phyloP scores from a whole-genome alignment of 2,888 invertebrate genomes.

The Epirrhoe alternata region DNA sequence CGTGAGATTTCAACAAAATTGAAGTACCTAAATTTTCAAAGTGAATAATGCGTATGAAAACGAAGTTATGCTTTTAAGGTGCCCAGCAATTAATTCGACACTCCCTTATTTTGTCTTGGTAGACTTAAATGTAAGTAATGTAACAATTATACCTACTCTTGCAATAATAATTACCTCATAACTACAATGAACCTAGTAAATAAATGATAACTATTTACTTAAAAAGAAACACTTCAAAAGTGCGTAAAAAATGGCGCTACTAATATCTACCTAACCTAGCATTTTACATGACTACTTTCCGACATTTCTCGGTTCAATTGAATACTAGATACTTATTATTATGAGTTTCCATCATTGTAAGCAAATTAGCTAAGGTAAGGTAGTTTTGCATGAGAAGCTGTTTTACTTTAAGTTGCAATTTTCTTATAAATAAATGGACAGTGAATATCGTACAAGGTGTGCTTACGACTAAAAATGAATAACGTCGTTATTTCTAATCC shows the following conservation, averaged over 20 bases:
- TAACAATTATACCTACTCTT: not conserved
- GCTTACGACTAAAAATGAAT: slow-evolving; percentile 66
- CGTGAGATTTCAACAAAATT: too few relatives aligned
- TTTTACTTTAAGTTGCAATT: not conserved
- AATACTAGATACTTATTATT: not conserved
- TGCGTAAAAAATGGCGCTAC: slow-evolving; percentile 24
- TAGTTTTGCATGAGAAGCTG: not conserved
- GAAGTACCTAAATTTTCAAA: too few relatives aligned
- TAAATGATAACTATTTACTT: not conserved
- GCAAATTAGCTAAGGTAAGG: not conserved
- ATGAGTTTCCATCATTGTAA: slow-evolving; percentile 11
- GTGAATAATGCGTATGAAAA: not conserved
- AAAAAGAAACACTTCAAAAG: slow-evolving; percentile 29
- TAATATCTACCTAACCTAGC: slow-evolving; percentile 6
- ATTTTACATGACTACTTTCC: not conserved
- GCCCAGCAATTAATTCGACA: not conserved
- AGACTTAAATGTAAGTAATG: not conserved
- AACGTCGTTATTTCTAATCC: slow-evolving; percentile 58
- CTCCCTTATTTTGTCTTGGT: not conserved
- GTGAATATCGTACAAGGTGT: slow-evolving; percentile 73
- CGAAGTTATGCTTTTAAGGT: not conserved
- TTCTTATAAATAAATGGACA: slow-evolving; percentile 63
- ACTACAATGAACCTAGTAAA: slow-evolving; percentile 1
- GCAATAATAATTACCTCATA: not conserved
- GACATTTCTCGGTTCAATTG: not conserved